Evolutionary conservation across 2,888 invertebrate species (phyloP).

Genomic region (Globia sparganii): DNA sequence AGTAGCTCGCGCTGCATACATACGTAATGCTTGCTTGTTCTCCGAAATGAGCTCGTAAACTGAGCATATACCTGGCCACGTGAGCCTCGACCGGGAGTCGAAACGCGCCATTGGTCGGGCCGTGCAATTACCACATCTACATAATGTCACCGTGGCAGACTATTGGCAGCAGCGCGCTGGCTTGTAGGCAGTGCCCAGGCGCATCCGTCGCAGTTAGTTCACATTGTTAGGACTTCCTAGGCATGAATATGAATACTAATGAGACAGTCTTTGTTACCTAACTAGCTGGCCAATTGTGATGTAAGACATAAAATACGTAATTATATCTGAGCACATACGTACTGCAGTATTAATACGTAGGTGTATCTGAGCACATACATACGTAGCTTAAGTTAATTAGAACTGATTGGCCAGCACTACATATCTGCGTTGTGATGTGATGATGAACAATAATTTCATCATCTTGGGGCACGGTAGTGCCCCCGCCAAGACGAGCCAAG

Average conservation of each 20-base stretch:
- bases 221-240: slow-evolving; percentile 3
- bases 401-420: background rate
- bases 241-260: slow-evolving; percentile 41
- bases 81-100: slow-evolving; percentile 8
- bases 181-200: slow-evolving; percentile 22
- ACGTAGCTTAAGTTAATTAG: background rate
- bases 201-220: slow-evolving; percentile 4
- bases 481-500: too few relatives aligned
- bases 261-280: background rate
- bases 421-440: background rate
- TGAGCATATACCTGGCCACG: background rate
- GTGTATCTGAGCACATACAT: background rate
- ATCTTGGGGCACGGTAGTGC: too few relatives aligned
- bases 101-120: slow-evolving; percentile 50
- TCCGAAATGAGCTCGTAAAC: slow-evolving; percentile 33
- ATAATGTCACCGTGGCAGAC: slow-evolving; percentile 25
- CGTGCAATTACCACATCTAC: slow-evolving; percentile 41
- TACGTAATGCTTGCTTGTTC: slow-evolving; percentile 45
- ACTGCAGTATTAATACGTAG: background rate
- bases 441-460: background rate
- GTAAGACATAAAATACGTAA: background rate
- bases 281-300: background rate
- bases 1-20: slow-evolving; percentile 50
- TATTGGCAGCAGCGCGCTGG: slow-evolving; percentile 32
- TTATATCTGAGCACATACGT: background rate